Conservation (phyloP, 2,797 vertebrate genomes). For the Halcyon smyrnensis region DNA sequence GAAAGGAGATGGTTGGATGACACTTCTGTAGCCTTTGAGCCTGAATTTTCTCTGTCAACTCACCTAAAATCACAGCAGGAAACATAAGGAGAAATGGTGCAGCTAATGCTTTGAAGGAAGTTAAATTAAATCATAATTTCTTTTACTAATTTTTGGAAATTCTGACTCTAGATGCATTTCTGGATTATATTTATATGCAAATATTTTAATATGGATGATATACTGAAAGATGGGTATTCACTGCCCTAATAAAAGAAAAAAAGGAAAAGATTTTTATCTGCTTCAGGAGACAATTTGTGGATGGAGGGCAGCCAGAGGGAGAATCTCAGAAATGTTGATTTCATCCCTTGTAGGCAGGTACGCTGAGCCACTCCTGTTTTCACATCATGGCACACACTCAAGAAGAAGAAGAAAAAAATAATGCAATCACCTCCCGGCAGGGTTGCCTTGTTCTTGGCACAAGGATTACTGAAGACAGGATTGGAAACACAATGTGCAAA, state of each 20-base stretch:
- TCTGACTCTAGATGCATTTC: not conserved
- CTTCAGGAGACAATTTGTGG: not conserved
- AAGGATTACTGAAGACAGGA: conserved; percentile 8
- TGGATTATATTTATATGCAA: conserved; percentile 31
- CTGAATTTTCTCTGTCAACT: not conserved
- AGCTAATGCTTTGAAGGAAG: not conserved
- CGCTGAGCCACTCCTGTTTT: not conserved
- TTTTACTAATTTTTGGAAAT: conserved; percentile 11
- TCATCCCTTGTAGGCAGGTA: conserved; percentile 35
- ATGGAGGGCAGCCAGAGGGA: not conserved
- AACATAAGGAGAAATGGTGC: not conserved
- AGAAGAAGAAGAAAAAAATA: conserved; percentile 35
- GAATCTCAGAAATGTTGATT: conserved; percentile 31
- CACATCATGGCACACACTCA: conserved; percentile 7
- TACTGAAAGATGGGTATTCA: not conserved
- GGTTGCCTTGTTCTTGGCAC: conserved; percentile 12
- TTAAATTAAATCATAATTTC: conserved; percentile 4
- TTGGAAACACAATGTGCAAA: not conserved
- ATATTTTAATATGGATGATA: conserved; percentile 16
- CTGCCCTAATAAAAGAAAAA: not conserved
- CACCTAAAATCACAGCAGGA: not conserved
- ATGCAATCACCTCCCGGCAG: conserved; percentile 31
- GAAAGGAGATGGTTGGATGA: not conserved
- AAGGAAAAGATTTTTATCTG: not conserved
- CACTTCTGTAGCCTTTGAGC: not conserved